Base-by-base conservation (phyloP, 2,113 vertebrate genomes). In the Lathamus discolor region DNA sequence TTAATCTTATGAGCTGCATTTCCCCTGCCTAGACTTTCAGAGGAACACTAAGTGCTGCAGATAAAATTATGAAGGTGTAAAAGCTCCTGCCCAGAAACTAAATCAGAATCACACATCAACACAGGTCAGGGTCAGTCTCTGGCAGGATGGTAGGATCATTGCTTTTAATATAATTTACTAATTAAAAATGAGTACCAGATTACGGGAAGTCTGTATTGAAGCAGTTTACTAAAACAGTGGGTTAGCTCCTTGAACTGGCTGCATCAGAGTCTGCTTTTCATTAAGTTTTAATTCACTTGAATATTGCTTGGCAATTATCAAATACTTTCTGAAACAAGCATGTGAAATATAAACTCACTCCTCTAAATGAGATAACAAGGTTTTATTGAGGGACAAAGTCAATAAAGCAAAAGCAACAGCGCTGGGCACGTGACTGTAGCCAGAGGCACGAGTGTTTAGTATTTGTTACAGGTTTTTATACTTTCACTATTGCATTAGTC, bases 101-200 rank as follows among this genome's bases (percentile, higher is more conserved):
- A 97, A 95, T 92, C 91, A 79, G 91, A 94, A 85, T 93, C 79
- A 57, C 75, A 69, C 52, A 89, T 94, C 91, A 93, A 22, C 87
- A 69, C 25, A 73, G 70, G 83, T 95, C 79, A 88, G 63, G 75
- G 54, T 94, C 89, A 73, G 69, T 18, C 90, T 69, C 59, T 77
- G 86, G 80, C 90, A 86, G 85, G 70, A 48, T 14, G 77, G 85
- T 11, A 51, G 91, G 95, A 94, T 95, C 95, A 87, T 19, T 90
- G 93, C 9, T 94, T 96, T 95, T 96, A 96, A 97, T 96, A 79
- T 95, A 83, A 96, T 96, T 96, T 94, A 96, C 93, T 96, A 91
- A 96, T 96, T 95, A 96, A 90, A 95, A 94, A 87, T 1, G 52
- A 92, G 59, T 66, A 76, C 31, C 91, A 69, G 95, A 94, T 96